Base-by-base conservation (phyloP, 35 echinoderm and acorn worm species). In the Chiridota heheva region DNA sequence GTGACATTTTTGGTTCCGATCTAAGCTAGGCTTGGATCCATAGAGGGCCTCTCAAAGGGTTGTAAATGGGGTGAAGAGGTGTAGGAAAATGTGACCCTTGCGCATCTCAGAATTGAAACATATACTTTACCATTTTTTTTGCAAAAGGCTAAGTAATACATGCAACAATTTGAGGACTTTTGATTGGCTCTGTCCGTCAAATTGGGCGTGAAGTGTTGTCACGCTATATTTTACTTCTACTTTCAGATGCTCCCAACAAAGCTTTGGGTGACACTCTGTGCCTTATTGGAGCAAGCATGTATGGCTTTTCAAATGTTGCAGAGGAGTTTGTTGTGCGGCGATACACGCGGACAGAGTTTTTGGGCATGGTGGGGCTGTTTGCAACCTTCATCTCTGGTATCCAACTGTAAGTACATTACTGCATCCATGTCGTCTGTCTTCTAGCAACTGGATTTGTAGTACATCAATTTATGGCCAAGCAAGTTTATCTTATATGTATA, bases 261-360 rank as follows among this genome's bases (percentile, higher is more conserved):
- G 41, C 84, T 1, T 47, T 96, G 0, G 93, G 93, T 67, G 93
- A 96, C 73, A 83, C 87, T 34, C 79, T 96, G 20, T 96, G 93
- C 65, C 60, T 96, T 26, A 31, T 91, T 12, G 93, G 93, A 12
- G 93, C 93, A 13, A 83, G 82, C 37, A 48, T 96, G 7, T 96
- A 96, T 49, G 93, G 93, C 29, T 70, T 96, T 44, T 96, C 93
- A 26, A 96, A 96, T 30, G 84, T 96, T 2, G 93, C 93, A 2
- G 88, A 96, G 48, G 93, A 96, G 78, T 96, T 83, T 69, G 88
- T 72, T 20, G 88, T 96, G 5, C 78, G 93, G 4, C 72, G 67
- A 25, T 96, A 87, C 51, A 81, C 87, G 0, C 48, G 93, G 38
- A 73, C 82, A 34, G 93, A 96, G 30, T 96, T 96, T 57, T 74